Conservation (phyloP, 2,888 invertebrate genomes). For the Chrysolina americana region DNA sequence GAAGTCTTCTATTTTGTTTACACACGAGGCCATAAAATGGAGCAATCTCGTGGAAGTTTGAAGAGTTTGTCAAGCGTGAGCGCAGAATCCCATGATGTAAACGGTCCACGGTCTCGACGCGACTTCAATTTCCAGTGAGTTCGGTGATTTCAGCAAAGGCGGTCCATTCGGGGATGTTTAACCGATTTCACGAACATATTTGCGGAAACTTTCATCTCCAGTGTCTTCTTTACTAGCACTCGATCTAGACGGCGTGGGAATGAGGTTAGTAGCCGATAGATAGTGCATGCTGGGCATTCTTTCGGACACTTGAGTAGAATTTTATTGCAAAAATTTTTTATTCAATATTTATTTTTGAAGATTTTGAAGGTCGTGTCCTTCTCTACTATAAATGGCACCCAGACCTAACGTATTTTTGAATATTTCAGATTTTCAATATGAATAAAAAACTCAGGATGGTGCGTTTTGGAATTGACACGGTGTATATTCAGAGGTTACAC, state of each 20-base stretch:
- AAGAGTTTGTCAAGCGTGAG: conserved; percentile 1
- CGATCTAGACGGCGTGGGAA: neutral
- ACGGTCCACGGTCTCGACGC: neutral
- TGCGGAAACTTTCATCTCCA: neutral
- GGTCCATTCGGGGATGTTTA: neutral
- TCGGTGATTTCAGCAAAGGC: neutral
- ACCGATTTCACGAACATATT: neutral
- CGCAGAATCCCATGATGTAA: conserved; percentile 5
- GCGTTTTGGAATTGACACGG: too few relatives aligned
- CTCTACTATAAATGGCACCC: too few relatives aligned
- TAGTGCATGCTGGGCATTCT: neutral
- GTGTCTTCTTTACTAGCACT: neutral
- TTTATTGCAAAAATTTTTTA: neutral
- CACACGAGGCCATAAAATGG: neutral
- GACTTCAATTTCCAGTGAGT: neutral
- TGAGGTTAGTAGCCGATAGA: neutral
- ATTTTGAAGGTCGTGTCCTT: too few relatives aligned
- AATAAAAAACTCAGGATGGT: too few relatives aligned
- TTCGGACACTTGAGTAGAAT: neutral
- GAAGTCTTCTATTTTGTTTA: neutral
- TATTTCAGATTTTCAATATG: too few relatives aligned
- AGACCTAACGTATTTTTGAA: too few relatives aligned
- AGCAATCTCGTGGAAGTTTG: conserved; percentile 6
- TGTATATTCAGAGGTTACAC: too few relatives aligned
- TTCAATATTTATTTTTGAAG: too few relatives aligned